Percentiles rank a stretch among this genome's conserved stretches.
phyloP scores from a whole-genome alignment of 2,888 invertebrate species.

The Caenorhabditis macrosperma region DNA sequence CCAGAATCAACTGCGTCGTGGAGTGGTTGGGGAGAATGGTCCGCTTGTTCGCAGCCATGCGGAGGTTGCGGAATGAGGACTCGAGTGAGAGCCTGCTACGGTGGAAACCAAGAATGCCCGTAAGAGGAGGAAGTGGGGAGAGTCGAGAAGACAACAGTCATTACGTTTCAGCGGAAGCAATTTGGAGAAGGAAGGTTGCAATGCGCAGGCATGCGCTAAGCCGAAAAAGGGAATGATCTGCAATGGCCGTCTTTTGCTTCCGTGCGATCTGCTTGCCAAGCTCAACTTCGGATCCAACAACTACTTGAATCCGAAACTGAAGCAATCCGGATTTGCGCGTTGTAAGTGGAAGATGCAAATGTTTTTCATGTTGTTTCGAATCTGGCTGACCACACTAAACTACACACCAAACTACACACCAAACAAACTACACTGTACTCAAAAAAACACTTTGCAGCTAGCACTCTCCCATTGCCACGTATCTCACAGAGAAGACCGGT shows the following conservation, averaged over 20 bases:
- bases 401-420: not conserved
- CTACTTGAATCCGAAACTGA: slow-evolving; percentile 60
- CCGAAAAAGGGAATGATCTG: slow-evolving; percentile 66
- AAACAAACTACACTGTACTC: too few species aligned
- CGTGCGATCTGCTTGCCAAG: slow-evolving; percentile 74
- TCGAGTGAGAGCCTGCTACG: slow-evolving; percentile 73
- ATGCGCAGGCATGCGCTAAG: slow-evolving; percentile 69
- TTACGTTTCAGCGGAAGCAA: slow-evolving; percentile 66
- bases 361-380: slow-evolving; percentile 21
- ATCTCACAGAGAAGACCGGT: slow-evolving; percentile 52
- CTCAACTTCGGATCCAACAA: slow-evolving; percentile 75
- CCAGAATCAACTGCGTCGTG: slow-evolving; percentile 52
- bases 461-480: slow-evolving; percentile 57
- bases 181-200: slow-evolving; percentile 69
- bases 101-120: slow-evolving; percentile 73
- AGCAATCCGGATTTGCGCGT: slow-evolving; percentile 53
- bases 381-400: too few species aligned
- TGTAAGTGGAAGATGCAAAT: slow-evolving; percentile 38
- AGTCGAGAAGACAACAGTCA: not conserved
- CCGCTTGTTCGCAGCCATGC: slow-evolving; percentile 67
- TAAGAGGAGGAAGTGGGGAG: slow-evolving; percentile 41
- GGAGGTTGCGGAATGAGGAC: slow-evolving; percentile 71
- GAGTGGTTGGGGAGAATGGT: slow-evolving; percentile 71
- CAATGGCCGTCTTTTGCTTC: slow-evolving; percentile 73
- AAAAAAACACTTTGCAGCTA: slow-evolving; percentile 49